Evolutionary conservation across 2,113 vertebrate genomes (phyloP).

Genomic region (Manacus vitellinus): DNA sequence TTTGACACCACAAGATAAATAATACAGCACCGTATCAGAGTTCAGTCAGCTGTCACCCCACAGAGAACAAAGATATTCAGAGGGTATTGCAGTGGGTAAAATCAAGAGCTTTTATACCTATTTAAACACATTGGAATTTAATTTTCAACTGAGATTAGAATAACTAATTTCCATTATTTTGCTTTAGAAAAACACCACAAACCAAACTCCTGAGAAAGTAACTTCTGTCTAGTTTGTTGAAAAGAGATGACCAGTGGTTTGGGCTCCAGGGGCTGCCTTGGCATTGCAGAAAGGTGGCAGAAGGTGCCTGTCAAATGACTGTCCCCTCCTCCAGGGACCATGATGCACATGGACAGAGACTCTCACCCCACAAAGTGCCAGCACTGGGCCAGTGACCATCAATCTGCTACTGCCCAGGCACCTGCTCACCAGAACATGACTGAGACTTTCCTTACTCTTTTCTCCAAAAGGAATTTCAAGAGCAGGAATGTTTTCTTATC

Average conservation of each 20-base stretch:
- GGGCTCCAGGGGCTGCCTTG: neutral
- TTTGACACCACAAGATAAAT: neutral
- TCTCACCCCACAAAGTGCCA: neutral
- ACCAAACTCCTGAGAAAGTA: neutral
- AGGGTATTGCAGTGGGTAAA: neutral
- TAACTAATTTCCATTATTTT: neutral
- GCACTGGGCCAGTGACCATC: neutral
- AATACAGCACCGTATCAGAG: neutral
- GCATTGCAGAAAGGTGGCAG: neutral
- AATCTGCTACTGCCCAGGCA: neutral
- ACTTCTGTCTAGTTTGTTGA: neutral
- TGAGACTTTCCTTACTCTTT: neutral
- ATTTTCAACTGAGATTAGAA: neutral
- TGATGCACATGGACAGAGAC: fast-evolving
- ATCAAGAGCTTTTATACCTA: neutral
- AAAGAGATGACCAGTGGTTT: neutral
- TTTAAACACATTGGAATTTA: neutral
- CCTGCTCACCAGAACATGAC: conserved; percentile 37
- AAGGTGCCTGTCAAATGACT: neutral
- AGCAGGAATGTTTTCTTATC: conserved; percentile 55
- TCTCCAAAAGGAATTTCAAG: neutral
- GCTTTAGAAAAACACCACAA: neutral
- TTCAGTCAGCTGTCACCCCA: neutral
- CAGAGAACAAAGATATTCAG: neutral
- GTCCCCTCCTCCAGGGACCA: neutral